phyloP scores from a whole-genome alignment of 1,140 invertebrate species.

The Drosophila oshimai region DNA sequence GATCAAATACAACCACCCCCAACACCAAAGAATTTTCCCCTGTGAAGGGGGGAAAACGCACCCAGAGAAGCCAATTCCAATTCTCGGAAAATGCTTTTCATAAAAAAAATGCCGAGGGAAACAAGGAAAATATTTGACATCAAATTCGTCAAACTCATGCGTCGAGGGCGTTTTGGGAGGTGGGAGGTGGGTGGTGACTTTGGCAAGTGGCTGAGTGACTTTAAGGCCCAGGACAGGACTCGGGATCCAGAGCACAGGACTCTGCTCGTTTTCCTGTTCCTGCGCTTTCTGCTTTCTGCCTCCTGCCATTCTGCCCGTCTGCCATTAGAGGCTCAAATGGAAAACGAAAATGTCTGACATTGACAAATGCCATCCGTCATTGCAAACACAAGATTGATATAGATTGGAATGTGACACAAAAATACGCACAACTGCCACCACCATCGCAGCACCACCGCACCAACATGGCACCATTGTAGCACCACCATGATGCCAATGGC shows the following conservation, averaged over 20 bases:
- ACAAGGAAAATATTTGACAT: constrained; percentile 79
- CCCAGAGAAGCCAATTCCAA: constrained; percentile 69
- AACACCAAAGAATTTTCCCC: constrained; percentile 3
- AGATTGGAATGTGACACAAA: constrained; percentile 83
- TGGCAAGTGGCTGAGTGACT: constrained; percentile 56
- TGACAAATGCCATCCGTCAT: constrained; percentile 83
- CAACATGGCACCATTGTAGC: constrained; percentile 14
- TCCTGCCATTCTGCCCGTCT: constrained; percentile 53
- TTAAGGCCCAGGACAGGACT: constrained; percentile 35
- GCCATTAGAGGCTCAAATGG: constrained; percentile 78
- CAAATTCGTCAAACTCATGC: constrained; percentile 78
- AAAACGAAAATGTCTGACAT: constrained; percentile 83
- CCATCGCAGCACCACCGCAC: constrained; percentile 34
- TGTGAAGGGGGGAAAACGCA: constrained; percentile 4
- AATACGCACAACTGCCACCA: constrained; percentile 79
- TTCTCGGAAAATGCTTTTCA: constrained; percentile 73
- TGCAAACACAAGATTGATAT: constrained; percentile 83
- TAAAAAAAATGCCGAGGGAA: constrained; percentile 60
- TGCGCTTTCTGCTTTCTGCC: neutral
- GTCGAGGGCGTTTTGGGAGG: constrained; percentile 24
- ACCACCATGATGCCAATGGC: constrained; percentile 35
- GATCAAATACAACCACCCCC: constrained; percentile 26
- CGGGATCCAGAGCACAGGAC: constrained; percentile 25
- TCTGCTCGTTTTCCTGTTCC: constrained; percentile 12
- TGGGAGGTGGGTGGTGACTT: constrained; percentile 33